A percentile compares a stretch with the other conserved stretches of the same genome.
Evolutionary conservation across 2,888 invertebrate genomes (phyloP).

Genomic region (Noctua comes): DNA sequence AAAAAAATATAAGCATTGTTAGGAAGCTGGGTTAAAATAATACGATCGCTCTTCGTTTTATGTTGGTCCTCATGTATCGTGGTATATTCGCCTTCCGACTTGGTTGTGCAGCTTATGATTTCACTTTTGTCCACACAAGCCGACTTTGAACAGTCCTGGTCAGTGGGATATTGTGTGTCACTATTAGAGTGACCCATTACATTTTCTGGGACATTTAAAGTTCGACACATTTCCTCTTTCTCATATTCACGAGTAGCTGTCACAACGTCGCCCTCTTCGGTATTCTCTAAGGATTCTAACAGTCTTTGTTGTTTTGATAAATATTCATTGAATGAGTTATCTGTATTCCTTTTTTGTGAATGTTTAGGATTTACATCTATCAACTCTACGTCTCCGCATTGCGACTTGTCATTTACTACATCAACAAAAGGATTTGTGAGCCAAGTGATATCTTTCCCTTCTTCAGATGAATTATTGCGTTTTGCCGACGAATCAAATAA

Average conservation of each 20-base stretch:
- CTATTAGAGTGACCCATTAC: neutral
- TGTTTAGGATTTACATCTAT: slow-evolving; percentile 36
- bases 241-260: slow-evolving; percentile 17
- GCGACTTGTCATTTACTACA: neutral
- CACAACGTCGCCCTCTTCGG: slow-evolving; percentile 7
- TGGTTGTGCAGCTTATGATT: slow-evolving; percentile 32
- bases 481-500: slow-evolving; percentile 5
- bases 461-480: slow-evolving; percentile 20
- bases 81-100: slow-evolving; percentile 4
- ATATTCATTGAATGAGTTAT: slow-evolving; percentile 72
- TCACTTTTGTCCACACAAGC: slow-evolving; percentile 33
- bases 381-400: slow-evolving; percentile 61
- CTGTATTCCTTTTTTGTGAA: slow-evolving; percentile 46
- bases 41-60: slow-evolving; percentile 60
- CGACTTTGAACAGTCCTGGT: slow-evolving; percentile 11
- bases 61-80: slow-evolving; percentile 36
- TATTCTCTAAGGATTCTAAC: slow-evolving; percentile 67
- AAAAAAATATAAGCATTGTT: slow-evolving; percentile 82
- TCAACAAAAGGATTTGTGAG: slow-evolving; percentile 18
- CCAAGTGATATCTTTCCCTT: slow-evolving; percentile 21
- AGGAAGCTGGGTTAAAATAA: slow-evolving; percentile 75
- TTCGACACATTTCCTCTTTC: slow-evolving; percentile 16
- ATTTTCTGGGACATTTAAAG: slow-evolving; percentile 1
- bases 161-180: slow-evolving; percentile 1
- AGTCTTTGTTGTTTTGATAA: slow-evolving; percentile 75